phyloP scores from a whole-genome alignment of 2,888 invertebrate species.

The Amblyjoppa fuscipennis region DNA sequence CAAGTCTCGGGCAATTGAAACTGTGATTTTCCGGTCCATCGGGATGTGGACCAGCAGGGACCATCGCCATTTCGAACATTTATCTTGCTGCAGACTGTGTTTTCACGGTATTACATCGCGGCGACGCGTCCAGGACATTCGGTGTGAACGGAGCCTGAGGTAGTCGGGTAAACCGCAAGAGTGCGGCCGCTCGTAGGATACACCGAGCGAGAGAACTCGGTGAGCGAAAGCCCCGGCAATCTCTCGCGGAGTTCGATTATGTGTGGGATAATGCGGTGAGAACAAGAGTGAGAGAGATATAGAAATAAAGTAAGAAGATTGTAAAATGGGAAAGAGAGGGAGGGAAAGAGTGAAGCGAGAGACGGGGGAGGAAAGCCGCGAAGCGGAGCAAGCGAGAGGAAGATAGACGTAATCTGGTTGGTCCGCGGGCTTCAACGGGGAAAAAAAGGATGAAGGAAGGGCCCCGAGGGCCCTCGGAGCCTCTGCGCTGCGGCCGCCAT shows the following conservation, averaged over 20 bases:
- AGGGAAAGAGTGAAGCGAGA: conserved; percentile 32
- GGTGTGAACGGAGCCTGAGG: conserved; percentile 39
- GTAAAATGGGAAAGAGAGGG: conserved; percentile 51
- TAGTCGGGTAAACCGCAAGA: conserved; percentile 32
- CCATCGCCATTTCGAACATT: not conserved
- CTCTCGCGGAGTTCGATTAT: conserved; percentile 77
- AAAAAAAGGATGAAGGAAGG: conserved; percentile 82
- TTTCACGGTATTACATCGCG: not conserved
- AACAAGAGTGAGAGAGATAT: conserved; percentile 75
- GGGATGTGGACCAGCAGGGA: conserved; percentile 28
- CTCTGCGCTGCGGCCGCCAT: conserved; percentile 79
- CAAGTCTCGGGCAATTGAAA: conserved; percentile 30
- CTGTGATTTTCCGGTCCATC: conserved; percentile 36
- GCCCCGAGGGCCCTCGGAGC: conserved; percentile 77
- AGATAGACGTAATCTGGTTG: conserved; percentile 82
- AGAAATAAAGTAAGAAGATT: conserved; percentile 33
- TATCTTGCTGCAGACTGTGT: not conserved
- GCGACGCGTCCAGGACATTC: not conserved
- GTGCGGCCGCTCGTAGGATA: conserved; percentile 23
- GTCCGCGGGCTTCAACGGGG: conserved; percentile 80
- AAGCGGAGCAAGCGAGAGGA: conserved; percentile 72
- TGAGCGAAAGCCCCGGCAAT: conserved; percentile 61
- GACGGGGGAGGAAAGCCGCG: conserved; percentile 54
- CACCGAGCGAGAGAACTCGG: conserved; percentile 47
- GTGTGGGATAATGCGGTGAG: conserved; percentile 81